A percentile compares a stretch with the other conserved stretches of the same genome.
Evolutionary conservation across 2,888 invertebrate genomes (phyloP).

Genomic region (Drosophila fungiperda): DNA sequence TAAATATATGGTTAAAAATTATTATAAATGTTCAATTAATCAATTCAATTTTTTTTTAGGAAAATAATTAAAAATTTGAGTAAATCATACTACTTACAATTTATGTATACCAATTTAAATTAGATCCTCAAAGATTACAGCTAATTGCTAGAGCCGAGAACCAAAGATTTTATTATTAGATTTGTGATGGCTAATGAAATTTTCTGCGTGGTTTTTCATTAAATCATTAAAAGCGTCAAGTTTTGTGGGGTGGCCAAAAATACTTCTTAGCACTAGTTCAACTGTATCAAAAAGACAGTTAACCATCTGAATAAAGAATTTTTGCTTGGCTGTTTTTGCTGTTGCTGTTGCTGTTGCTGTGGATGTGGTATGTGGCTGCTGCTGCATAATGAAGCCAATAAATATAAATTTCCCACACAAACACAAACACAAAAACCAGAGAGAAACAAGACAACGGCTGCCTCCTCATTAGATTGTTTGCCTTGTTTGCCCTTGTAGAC

Average conservation of each 20-base stretch:
- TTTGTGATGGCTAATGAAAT: slow-evolving; percentile 53
- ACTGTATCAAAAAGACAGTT: slow-evolving; percentile 8
- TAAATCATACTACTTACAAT: background rate
- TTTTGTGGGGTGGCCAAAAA: slow-evolving; percentile 20
- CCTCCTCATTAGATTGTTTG: slow-evolving; percentile 79
- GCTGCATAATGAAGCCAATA: slow-evolving; percentile 79
- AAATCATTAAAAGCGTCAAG: slow-evolving; percentile 57
- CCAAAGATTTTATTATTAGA: slow-evolving; percentile 12
- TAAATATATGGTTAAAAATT: background rate
- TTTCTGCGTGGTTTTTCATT: slow-evolving; percentile 47
- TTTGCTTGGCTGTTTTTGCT: slow-evolving; percentile 11
- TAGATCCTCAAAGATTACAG: no score
- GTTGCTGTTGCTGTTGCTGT: slow-evolving; percentile 10
- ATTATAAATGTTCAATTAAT: background rate
- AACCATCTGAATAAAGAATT: slow-evolving; percentile 44
- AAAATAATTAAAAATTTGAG: background rate
- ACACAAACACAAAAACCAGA: slow-evolving; percentile 38
- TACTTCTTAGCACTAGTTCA: slow-evolving; percentile 27
- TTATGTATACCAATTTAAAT: no score
- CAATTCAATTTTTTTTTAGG: background rate
- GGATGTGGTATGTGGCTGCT: slow-evolving; percentile 63
- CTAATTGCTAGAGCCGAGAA: background rate
- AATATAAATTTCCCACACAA: slow-evolving; percentile 79
- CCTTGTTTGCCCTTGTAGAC: slow-evolving; percentile 69
- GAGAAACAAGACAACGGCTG: slow-evolving; percentile 52